These are phyloP conservation scores for Dascillus cervinus DNA, from an alignment of 2,888 invertebrate genomes.

Conservation along the genomic window DNA sequence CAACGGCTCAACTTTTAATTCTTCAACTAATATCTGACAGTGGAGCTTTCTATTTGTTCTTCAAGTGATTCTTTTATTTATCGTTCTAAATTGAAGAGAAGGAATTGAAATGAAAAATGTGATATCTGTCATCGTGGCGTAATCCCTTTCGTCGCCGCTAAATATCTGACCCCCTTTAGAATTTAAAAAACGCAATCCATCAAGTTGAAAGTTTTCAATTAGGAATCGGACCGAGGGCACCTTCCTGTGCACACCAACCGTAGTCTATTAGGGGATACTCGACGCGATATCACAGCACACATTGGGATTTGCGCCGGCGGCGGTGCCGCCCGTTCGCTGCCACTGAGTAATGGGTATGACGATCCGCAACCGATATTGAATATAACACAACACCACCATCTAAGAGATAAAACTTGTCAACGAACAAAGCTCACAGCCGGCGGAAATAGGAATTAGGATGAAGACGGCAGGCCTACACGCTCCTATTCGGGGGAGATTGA, in stretches of 20 bases:
- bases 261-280: too few species aligned
- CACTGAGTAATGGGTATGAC: conserved; percentile 31
- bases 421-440: conserved; percentile 29
- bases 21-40: conserved; percentile 29
- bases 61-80: conserved; percentile 30
- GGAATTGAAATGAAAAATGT: conserved; percentile 34
- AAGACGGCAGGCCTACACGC: conserved; percentile 32
- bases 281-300: too few species aligned
- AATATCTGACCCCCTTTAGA: conserved; percentile 17
- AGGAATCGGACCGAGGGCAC: too few species aligned
- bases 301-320: conserved; percentile 4
- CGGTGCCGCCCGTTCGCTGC: conserved; percentile 16
- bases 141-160: conserved; percentile 4
- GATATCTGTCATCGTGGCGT: conserved; percentile 24
- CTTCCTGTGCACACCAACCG: conserved; percentile 4
- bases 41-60: conserved; percentile 29
- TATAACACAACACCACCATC: conserved; percentile 32
- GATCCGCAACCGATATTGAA: conserved; percentile 33
- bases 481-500: conserved; percentile 30
- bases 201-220: conserved; percentile 20
- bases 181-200: conserved; percentile 20
- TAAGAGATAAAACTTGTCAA: conserved; percentile 36
- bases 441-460: conserved; percentile 33
- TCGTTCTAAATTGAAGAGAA: conserved; percentile 27
- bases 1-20: conserved; percentile 32